Conservation (phyloP, 2,888 invertebrate species). For the Drosophila paracracens region DNA sequence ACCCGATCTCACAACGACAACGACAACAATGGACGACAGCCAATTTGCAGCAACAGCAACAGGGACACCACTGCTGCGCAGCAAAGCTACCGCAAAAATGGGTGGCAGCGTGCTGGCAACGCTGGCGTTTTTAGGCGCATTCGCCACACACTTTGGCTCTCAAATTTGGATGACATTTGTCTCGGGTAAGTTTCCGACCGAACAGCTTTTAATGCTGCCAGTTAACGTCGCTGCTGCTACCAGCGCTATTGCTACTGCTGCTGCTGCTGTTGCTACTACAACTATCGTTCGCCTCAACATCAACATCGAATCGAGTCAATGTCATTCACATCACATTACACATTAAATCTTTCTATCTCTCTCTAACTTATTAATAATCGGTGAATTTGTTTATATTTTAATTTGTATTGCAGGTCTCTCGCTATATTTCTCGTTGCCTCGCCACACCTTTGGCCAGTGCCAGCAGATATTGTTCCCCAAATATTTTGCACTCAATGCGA, state of each 20-base stretch:
- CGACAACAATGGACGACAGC: slow-evolving; percentile 40
- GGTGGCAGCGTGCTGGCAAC: slow-evolving; percentile 79
- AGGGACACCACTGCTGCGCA: slow-evolving; percentile 25
- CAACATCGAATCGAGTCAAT: slow-evolving; percentile 17
- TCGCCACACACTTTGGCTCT: slow-evolving; percentile 93
- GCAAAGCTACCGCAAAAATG: slow-evolving; percentile 13
- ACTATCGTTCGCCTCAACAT: not conserved
- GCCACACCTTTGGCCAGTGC: slow-evolving; percentile 94
- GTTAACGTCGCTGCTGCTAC: not conserved
- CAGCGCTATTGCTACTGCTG: not conserved
- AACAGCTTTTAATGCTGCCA: slow-evolving; percentile 4
- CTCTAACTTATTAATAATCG: slow-evolving; percentile 1
- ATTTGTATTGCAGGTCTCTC: slow-evolving; percentile 89
- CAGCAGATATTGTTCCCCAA: slow-evolving; percentile 94
- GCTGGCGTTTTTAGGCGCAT: slow-evolving; percentile 91
- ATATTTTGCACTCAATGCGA: slow-evolving; percentile 92
- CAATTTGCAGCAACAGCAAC: slow-evolving; percentile 39
- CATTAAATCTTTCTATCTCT: not conserved
- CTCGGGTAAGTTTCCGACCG: slow-evolving; percentile 87
- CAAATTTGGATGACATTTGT: slow-evolving; percentile 98
- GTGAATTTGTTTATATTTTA: not conserved
- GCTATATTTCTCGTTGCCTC: slow-evolving; percentile 93
- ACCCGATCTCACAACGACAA: slow-evolving; percentile 82
- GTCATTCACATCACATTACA: slow-evolving; percentile 41
- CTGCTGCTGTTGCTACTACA: not conserved